Evolutionary conservation across 1,140 invertebrate genomes (phyloP).

Genomic region (Venturia canescens): DNA sequence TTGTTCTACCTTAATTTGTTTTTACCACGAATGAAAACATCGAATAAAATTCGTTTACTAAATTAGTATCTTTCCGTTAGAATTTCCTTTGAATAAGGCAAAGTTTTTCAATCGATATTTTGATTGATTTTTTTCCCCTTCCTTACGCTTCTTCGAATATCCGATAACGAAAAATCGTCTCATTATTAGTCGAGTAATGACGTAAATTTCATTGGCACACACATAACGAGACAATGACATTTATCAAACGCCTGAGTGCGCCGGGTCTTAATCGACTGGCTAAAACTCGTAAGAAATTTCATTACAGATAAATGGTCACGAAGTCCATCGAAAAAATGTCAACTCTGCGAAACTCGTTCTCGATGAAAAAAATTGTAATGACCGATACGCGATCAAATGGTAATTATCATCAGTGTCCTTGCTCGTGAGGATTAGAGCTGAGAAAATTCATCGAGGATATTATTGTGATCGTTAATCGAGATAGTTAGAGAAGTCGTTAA

Average conservation of each 20-base stretch:
- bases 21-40: too few relatives aligned
- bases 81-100: too few relatives aligned
- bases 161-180: not conserved
- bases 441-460: slow-evolving; percentile 1
- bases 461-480: slow-evolving; percentile 39
- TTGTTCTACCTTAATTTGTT: too few relatives aligned
- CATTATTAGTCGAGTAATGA: not conserved
- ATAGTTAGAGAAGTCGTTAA: slow-evolving; percentile 20
- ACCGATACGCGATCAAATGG: not conserved
- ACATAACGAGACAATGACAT: not conserved
- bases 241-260: not conserved
- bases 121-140: not conserved
- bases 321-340: not conserved
- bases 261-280: not conserved
- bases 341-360: not conserved
- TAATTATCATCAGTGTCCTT: not conserved
- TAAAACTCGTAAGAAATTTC: not conserved
- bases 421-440: not conserved
- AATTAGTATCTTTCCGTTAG: too few relatives aligned
- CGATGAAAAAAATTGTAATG: not conserved
- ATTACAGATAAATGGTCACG: not conserved
- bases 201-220: not conserved
- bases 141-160: not conserved
- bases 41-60: too few relatives aligned
- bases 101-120: too few relatives aligned